These are phyloP conservation scores for Cryptophagus acutangulus DNA, from an alignment of 2,888 invertebrate species.

Conservation along the genomic window DNA sequence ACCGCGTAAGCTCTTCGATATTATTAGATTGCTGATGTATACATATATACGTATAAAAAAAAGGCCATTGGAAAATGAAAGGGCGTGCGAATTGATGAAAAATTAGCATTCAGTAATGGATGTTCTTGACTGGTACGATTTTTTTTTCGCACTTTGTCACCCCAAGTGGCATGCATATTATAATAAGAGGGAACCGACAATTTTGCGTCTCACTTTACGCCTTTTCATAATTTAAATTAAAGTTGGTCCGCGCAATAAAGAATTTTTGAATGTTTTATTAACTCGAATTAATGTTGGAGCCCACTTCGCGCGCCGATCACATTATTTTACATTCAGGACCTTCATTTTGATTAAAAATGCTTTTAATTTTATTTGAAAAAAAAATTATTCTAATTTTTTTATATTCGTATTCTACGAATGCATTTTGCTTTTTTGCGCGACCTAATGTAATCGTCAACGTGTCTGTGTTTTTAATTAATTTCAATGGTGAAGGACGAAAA, in stretches of 20 bases:
- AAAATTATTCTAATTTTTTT: too few species aligned
- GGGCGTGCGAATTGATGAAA: constrained; percentile 24
- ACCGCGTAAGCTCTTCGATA: constrained; percentile 15
- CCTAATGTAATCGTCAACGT: constrained; percentile 17
- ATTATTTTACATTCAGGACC: constrained; percentile 28
- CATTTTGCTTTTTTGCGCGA: too few species aligned
- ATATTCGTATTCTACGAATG: too few species aligned
- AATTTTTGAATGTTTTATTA: constrained; percentile 3
- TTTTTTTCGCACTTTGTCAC: too few species aligned
- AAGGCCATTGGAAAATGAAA: constrained; percentile 19
- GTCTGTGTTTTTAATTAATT: constrained; percentile 9
- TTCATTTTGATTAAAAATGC: constrained; percentile 26
- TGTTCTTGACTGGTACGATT: constrained; percentile 28
- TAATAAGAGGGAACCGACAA: constrained; percentile 15
- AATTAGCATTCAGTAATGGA: constrained; percentile 29
- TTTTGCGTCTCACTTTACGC: constrained; percentile 12
- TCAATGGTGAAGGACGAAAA: too few species aligned
- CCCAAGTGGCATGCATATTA: constrained; percentile 24
- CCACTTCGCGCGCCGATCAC: too few species aligned
- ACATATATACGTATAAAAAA: constrained; percentile 23
- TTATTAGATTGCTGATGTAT: too few species aligned
- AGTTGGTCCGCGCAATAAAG: neutral
- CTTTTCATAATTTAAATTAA: constrained; percentile 8
- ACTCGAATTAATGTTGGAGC: constrained; percentile 7
- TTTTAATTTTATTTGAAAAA: constrained; percentile 28